These are phyloP conservation scores for Cotesia typhae DNA, from an alignment of 1,140 invertebrate genomes.

Conservation along the genomic window DNA sequence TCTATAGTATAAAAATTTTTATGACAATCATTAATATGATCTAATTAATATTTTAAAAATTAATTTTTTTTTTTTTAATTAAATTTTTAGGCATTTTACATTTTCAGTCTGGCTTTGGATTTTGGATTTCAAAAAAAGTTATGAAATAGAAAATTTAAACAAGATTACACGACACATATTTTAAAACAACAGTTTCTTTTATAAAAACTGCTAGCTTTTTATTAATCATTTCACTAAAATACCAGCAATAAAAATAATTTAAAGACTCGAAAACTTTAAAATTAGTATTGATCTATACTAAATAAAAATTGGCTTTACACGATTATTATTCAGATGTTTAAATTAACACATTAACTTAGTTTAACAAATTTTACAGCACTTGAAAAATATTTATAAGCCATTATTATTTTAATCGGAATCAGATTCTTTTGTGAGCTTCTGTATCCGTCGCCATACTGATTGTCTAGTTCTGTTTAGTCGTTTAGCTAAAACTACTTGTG, in stretches of 20 bases:
- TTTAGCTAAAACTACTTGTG: background rate
- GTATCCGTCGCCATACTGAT: constrained; percentile 56
- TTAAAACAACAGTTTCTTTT: too few relatives aligned
- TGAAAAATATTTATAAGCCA: background rate
- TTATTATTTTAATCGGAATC: background rate
- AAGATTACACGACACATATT: too few relatives aligned
- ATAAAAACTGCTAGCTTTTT: too few relatives aligned
- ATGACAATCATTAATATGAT: background rate
- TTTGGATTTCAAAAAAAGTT: background rate
- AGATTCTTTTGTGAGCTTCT: constrained; percentile 40
- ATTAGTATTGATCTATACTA: too few relatives aligned
- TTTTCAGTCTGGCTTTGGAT: background rate
- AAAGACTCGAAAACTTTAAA: too few relatives aligned
- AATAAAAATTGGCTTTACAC: too few relatives aligned
- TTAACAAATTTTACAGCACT: too few relatives aligned
- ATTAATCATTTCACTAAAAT: background rate
- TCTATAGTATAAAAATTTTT: background rate
- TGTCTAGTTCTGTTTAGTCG: constrained; percentile 51
- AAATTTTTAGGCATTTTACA: background rate
- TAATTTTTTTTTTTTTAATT: too few relatives aligned
- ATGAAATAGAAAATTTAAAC: too few relatives aligned
- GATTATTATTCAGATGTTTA: too few relatives aligned
- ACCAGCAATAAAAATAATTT: too few relatives aligned
- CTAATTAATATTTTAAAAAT: background rate
- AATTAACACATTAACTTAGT: too few relatives aligned